These are phyloP conservation scores for Festucalex cinctus DNA, from an alignment of 2,113 vertebrate species.

Conservation along the genomic window DNA sequence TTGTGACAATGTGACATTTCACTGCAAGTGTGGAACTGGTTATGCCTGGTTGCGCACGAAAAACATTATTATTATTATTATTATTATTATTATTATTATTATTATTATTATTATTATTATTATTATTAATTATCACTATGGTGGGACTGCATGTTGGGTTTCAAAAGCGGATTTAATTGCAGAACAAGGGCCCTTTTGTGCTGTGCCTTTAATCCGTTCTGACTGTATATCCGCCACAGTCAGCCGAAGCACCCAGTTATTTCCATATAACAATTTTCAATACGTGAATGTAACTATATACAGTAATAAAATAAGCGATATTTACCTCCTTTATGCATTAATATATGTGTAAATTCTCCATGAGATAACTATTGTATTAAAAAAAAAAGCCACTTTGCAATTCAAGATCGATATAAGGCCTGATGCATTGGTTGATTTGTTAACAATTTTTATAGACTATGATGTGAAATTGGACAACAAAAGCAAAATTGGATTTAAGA, in stretches of 20 bases:
- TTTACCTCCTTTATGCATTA: background rate
- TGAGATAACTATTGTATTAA: background rate
- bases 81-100: conserved; percentile 31
- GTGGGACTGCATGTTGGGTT: conserved; percentile 62
- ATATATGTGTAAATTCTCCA: background rate
- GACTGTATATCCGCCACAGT: conserved; percentile 39
- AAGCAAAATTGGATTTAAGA: no score
- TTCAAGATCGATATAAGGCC: no score
- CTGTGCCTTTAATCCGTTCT: conserved; percentile 65
- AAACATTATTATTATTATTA: conserved; percentile 5
- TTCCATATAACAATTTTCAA: conserved; percentile 45
- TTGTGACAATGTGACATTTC: no score
- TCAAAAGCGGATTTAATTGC: conserved; percentile 68
- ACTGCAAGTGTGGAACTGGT: no score
- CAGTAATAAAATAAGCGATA: background rate
- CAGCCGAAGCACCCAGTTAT: conserved; percentile 41
- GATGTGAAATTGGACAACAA: no score
- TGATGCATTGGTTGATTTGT: no score
- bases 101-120: conserved; percentile 33
- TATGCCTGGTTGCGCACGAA: background rate
- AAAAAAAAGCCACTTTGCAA: no score
- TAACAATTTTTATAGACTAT: no score
- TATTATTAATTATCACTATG: conserved; percentile 7
- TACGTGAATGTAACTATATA: background rate
- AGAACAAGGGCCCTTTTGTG: conserved; percentile 75